Percentiles rank a stretch among this genome's conserved stretches.
Conservation (phyloP, 1,140 invertebrate species). For the Pygmarrhopalites habei region DNA sequence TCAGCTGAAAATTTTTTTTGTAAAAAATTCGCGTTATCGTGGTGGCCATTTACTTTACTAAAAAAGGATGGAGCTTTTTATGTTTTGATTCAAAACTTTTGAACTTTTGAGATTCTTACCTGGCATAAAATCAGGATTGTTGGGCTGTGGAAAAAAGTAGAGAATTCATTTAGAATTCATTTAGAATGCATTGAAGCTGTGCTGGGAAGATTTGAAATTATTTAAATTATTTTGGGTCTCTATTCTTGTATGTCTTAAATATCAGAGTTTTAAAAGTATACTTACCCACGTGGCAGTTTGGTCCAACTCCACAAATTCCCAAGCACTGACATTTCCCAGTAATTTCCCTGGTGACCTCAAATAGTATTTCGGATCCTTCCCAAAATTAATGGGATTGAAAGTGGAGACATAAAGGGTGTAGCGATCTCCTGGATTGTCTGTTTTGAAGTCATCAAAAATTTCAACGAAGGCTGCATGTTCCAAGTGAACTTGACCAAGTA, state of each 20-base stretch:
- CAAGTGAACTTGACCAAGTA: constrained; percentile 12
- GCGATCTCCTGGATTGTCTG: constrained; percentile 30
- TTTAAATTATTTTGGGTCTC: too few relatives aligned
- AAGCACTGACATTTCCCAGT: constrained; percentile 35
- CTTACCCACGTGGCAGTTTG: constrained; percentile 39
- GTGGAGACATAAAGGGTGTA: constrained; percentile 41
- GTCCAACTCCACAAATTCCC: constrained; percentile 40
- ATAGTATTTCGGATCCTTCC: constrained; percentile 38
- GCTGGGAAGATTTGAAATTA: too few relatives aligned
- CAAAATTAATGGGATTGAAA: constrained; percentile 37
- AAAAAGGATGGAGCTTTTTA: too few relatives aligned
- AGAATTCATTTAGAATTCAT: too few relatives aligned
- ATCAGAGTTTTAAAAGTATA: too few relatives aligned
- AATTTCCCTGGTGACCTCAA: constrained; percentile 39
- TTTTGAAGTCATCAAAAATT: constrained; percentile 33
- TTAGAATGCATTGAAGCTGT: too few relatives aligned
- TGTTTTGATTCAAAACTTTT: neutral
- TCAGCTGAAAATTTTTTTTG: constrained; percentile 21
- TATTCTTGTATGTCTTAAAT: too few relatives aligned
- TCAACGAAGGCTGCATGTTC: constrained; percentile 40
- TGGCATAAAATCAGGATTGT: constrained; percentile 40
- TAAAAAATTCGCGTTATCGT: neutral
- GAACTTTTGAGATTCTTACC: constrained; percentile 26
- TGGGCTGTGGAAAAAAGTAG: too few relatives aligned
- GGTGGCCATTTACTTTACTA: neutral